Conservation (phyloP, 2,888 invertebrate genomes). For the Caenorhabditis zanzibari region DNA sequence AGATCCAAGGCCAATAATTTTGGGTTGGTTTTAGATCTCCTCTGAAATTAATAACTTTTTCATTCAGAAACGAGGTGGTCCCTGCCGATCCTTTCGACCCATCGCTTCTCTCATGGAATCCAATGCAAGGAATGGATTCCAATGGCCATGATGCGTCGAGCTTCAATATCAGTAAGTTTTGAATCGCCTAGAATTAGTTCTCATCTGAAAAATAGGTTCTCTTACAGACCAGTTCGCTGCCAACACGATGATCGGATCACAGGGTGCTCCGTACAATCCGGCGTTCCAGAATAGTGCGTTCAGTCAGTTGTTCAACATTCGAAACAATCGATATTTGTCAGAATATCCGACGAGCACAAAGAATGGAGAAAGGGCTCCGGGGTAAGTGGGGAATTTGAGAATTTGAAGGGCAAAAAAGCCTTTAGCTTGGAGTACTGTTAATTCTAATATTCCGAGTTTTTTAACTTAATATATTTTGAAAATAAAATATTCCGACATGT, state of each 20-base stretch:
- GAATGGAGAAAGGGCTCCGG: slow-evolving; percentile 70
- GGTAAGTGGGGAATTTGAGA: slow-evolving; percentile 51
- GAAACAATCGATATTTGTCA: slow-evolving; percentile 64
- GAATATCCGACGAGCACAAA: slow-evolving; percentile 71
- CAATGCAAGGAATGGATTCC: slow-evolving; percentile 60
- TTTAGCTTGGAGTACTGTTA: too few relatives aligned
- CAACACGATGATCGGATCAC: slow-evolving; percentile 74
- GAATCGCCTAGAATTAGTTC: not conserved
- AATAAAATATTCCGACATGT: too few relatives aligned
- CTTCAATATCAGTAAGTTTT: slow-evolving; percentile 69
- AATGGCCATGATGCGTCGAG: slow-evolving; percentile 51
- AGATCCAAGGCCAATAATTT: slow-evolving; percentile 65
- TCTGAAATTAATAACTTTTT: not conserved
- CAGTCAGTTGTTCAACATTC: slow-evolving; percentile 74
- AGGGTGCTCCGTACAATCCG: slow-evolving; percentile 64
- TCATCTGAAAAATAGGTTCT: slow-evolving; percentile 30
- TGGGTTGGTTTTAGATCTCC: slow-evolving; percentile 15
- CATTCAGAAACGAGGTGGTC: slow-evolving; percentile 66
- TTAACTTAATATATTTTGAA: not conserved
- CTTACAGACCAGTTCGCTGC: slow-evolving; percentile 69
- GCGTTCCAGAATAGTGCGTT: slow-evolving; percentile 74
- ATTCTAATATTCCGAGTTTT: not conserved
- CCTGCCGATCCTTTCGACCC: slow-evolving; percentile 66
- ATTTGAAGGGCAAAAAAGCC: too few relatives aligned
- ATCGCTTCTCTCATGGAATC: slow-evolving; percentile 56